Evolutionary conservation across 2,113 vertebrate genomes (phyloP), one percentile per base, ranked within the genome.

Genomic region (Platycercus adscitus): DNA sequence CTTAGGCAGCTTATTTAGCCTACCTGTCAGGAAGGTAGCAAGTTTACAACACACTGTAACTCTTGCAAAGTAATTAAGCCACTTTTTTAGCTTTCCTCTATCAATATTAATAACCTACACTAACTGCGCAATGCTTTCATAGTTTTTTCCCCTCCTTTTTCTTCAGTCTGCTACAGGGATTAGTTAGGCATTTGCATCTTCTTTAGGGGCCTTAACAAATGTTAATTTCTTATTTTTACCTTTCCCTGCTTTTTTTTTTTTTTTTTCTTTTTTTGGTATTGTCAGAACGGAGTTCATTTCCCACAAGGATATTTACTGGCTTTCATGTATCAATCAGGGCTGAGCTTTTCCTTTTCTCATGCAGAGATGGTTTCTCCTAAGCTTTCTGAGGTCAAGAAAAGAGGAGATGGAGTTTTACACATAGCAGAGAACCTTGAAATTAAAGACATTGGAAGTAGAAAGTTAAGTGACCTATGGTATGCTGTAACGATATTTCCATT

Each of bases 281-380:
- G 52, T 66, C 81, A 93, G 88, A 78, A 88, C 26, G 19, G 94
- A 92, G 93, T 91, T 10, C 72, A 79, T 94, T 96, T 96, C 93
- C 91, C 19, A 0, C 31, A 95, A 95, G 91, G 60, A 61, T 91
- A 61, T 93, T 92, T 93, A 91, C 56, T 60, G 35, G 72, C 95
- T 97, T 97, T 97, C 85, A 92, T 94, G 81, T 93, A 85, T 94
- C 94, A 89, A 17, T 91, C 95, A 96, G 33, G n/a, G 23, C 64
- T 75, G 47, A 86, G 64, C 24, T 94, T 66, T 93, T 77, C 53
- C 31, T 86, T 95, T 93, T 90, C 76, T 93, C 44, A 81, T 93
- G 66, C 80, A 58, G 53, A 78, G 43, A 18, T 65, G 44, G 33
- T 87, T 91, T 86, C 73, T 86, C 10, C 46, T 55, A 49, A 82